Conservation (phyloP, 1,140 invertebrate genomes). For the Orchesella cincta region DNA sequence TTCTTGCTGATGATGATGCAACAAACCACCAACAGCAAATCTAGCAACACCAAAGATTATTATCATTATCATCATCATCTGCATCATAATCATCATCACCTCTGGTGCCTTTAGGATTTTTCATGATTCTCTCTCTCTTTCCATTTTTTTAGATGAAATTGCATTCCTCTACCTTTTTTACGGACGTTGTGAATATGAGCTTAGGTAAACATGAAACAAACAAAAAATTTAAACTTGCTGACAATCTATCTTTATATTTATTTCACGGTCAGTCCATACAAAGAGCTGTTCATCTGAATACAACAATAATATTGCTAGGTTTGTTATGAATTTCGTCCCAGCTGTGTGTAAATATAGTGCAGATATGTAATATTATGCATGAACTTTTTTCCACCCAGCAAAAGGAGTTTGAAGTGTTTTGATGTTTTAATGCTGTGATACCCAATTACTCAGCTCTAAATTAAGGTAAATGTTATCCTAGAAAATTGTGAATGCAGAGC, state of each 20-base stretch:
- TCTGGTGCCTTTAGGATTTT: neutral
- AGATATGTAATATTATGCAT: neutral
- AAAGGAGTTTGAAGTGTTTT: neutral
- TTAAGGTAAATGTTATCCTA: neutral
- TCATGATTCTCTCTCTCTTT: no score
- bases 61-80: slow-evolving; percentile 16
- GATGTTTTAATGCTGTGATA: neutral
- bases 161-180: no score
- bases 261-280: no score
- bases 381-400: no score
- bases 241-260: no score
- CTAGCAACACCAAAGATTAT: slow-evolving; percentile 10
- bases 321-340: neutral
- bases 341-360: neutral
- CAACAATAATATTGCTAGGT: neutral
- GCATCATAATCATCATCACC: slow-evolving; percentile 7
- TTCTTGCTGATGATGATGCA: neutral
- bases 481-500: neutral
- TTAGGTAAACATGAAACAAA: no score
- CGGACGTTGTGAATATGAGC: no score
- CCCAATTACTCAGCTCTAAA: neutral
- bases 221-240: no score
- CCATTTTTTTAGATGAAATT: no score
- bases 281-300: no score
- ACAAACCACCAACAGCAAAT: slow-evolving; percentile 6